Percentiles rank a stretch among this genome's conserved stretches.
These are phyloP conservation scores for Aphidius ervi DNA, from an alignment of 1,140 invertebrate genomes.

Conservation along the genomic window DNA sequence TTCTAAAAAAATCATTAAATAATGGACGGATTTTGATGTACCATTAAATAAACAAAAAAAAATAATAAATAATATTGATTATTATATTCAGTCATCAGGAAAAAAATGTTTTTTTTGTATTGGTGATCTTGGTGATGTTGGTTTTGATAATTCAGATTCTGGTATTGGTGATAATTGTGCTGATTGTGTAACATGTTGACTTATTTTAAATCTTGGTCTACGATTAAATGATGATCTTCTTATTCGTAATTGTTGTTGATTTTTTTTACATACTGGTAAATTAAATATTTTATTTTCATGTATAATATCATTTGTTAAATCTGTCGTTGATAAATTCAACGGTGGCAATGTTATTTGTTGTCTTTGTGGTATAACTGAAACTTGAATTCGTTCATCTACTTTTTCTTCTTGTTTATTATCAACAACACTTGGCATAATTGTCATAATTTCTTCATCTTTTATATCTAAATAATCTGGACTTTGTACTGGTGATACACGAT, in stretches of 20 bases:
- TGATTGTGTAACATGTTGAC: constrained; percentile 49
- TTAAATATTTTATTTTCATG: constrained; percentile 16
- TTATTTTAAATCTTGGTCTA: constrained; percentile 43
- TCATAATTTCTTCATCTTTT: constrained; percentile 26
- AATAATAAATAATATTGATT: constrained; percentile 1
- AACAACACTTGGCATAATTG: constrained; percentile 14
- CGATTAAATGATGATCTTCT: constrained; percentile 38
- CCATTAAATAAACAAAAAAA: background rate
- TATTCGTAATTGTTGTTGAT: constrained; percentile 35
- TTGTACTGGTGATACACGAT: constrained; percentile 32
- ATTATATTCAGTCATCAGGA: background rate
- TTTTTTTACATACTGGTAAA: constrained; percentile 30
- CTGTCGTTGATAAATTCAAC: constrained; percentile 19
- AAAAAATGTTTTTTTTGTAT: constrained; percentile 40
- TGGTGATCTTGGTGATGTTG: constrained; percentile 60
- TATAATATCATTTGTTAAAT: background rate
- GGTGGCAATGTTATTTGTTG: constrained; percentile 30
- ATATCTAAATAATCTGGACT: background rate
- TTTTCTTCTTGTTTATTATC: background rate
- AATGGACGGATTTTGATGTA: too few species aligned
- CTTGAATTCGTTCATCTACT: background rate
- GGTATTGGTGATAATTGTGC: constrained; percentile 65
- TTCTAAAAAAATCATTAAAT: too few species aligned
- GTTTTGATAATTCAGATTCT: constrained; percentile 70
- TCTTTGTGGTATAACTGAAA: constrained; percentile 38